A percentile compares a stretch with the other conserved stretches of the same genome.
These are phyloP conservation scores for Ametastegia equiseti DNA, from an alignment of 2,888 invertebrate species.

Conservation along the genomic window DNA sequence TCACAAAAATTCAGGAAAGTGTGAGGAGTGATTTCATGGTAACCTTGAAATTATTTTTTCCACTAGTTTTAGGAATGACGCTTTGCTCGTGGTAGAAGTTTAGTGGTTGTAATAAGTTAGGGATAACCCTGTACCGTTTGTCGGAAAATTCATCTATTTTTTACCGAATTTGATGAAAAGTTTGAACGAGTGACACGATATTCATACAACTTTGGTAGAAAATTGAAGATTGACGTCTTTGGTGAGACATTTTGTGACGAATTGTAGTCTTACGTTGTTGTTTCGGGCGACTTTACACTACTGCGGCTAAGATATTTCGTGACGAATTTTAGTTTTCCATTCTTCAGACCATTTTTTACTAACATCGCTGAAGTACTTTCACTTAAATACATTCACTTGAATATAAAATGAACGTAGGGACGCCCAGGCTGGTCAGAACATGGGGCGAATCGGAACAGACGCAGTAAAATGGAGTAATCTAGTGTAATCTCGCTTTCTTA, in stretches of 20 bases:
- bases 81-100: not conserved
- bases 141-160: not conserved
- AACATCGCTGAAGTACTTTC: no score
- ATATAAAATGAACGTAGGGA: no score
- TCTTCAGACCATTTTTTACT: not conserved
- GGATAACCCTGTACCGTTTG: not conserved
- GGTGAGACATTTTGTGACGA: not conserved
- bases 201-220: not conserved
- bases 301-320: not conserved
- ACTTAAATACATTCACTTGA: no score
- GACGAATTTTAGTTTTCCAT: not conserved
- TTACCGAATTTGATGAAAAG: not conserved
- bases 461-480: not conserved
- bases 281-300: not conserved
- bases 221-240: not conserved
- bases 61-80: not conserved
- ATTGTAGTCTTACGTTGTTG: not conserved
- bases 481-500: not conserved
- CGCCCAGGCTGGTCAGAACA: not conserved
- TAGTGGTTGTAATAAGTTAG: not conserved
- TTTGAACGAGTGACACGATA: not conserved
- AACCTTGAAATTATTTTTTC: not conserved
- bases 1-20: not conserved
- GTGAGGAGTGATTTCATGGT: not conserved
- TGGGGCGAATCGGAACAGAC: not conserved